Percentiles rank a stretch among this genome's conserved stretches.
Conservation (phyloP, 2,797 vertebrate genomes). For the Rhinophrynus dorsalis region DNA sequence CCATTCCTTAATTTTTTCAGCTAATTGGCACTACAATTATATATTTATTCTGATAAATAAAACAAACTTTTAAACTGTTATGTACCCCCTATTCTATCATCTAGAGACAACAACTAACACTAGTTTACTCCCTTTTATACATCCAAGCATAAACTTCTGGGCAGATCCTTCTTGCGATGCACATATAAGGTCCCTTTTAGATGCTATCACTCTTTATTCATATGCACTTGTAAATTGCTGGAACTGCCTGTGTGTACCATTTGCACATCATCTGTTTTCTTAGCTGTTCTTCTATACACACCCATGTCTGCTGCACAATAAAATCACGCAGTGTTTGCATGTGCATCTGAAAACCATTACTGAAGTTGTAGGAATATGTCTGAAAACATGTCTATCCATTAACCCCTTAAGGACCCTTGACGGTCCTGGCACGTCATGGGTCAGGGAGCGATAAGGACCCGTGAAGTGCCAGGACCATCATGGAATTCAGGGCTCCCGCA, state of each 20-base stretch:
- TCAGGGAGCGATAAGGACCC: no score
- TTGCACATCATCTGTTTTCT: conserved; percentile 54
- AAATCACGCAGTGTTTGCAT: conserved; percentile 62
- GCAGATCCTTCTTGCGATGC: conserved; percentile 61
- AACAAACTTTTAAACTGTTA: no score
- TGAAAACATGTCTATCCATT: background rate
- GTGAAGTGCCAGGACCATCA: no score
- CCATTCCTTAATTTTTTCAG: no score
- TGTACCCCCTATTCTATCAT: background rate
- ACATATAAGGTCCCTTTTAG: conserved; percentile 54
- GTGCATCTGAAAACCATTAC: conserved; percentile 60
- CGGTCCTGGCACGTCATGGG: no score
- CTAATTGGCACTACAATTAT: no score
- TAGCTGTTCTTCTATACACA: conserved; percentile 55
- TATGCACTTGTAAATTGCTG: conserved; percentile 61
- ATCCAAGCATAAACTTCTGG: conserved; percentile 59
- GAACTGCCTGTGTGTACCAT: conserved; percentile 59
- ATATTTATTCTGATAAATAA: no score
- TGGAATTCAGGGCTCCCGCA: no score
- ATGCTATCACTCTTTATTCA: conserved; percentile 36
- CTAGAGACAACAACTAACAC: conserved; percentile 26
- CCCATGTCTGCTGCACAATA: conserved; percentile 58
- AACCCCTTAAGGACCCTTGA: no score
- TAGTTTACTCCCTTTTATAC: conserved; percentile 54
- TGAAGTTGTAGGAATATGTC: conserved; percentile 2